Evolutionary conservation across 2,888 invertebrate genomes (phyloP), one percentile per base, ranked within the genome.

Genomic region (Deilephila elpenor): DNA sequence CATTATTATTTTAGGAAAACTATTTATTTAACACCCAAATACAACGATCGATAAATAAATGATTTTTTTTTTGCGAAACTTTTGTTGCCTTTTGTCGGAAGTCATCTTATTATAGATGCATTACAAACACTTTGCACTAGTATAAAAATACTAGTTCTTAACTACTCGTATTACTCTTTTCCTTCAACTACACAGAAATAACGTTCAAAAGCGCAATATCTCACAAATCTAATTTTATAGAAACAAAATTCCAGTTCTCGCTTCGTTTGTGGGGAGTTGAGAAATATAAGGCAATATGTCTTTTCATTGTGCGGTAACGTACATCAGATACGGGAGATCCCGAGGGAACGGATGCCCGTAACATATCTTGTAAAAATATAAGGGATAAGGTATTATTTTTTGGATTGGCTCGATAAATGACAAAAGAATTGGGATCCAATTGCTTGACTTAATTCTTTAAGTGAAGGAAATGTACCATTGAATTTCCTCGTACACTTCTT

Each of bases 241-340:
- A 67, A 67, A 67, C 67, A 67, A 44, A 67, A 67, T 67, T 60
- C 29, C 60, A 29, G 29, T 60, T 67, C 44, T 67, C 67, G 25
- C 5, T 67, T 67, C 67, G 51, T 67, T 67, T 67, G 67, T 51
- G 44, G n/a, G 62, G 25, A 44, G 67, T 67, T 67, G 67, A 25
- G 51, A 51, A 25, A 67, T 67, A 51, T 67, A 67, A 67, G 17
- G 25, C 51, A 67, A 67, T 67, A 67, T 67, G 67, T 67, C 67
- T 67, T 44, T 53, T 8, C 29, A 62, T 53, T 72, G 53, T 53
- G 25, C n/a, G 32, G 67, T 51, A 25, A 51, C 51, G 51, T 51
- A 34, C 34, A 67, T 73, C 74, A 74, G 71, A 59, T 20, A 73
- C 62, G 73, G 75, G 73, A 75, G 80, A 80, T 79, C 80, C 78